A percentile compares a stretch with the other conserved stretches of the same genome.
phyloP scores from a whole-genome alignment of 2,888 invertebrate species.

The Euzophera pinguis region DNA sequence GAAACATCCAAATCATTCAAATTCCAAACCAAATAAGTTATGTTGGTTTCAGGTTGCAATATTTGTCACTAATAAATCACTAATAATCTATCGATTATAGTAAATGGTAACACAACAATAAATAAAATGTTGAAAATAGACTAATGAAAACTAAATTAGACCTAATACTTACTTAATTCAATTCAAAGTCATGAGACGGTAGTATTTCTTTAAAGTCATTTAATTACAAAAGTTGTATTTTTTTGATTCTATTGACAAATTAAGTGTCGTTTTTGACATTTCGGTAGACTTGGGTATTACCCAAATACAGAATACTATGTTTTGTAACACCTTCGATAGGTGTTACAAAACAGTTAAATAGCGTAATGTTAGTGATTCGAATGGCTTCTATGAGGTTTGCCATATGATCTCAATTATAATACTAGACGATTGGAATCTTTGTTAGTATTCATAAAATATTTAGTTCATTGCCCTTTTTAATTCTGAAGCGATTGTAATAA shows the following conservation, averaged over 20 bases:
- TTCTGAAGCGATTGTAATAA: neutral
- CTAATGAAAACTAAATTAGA: too few species aligned
- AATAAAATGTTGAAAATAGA: too few species aligned
- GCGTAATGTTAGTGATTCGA: neutral
- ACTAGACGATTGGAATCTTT: neutral
- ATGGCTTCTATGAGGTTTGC: neutral
- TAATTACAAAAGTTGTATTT: too few species aligned
- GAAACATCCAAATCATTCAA: too few species aligned
- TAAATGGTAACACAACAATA: too few species aligned
- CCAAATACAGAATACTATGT: neutral
- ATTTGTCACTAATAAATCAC: too few species aligned
- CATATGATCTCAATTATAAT: neutral
- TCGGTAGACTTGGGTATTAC: slow-evolving; percentile 1
- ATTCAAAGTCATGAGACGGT: too few species aligned
- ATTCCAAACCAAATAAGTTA: too few species aligned
- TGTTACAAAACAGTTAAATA: slow-evolving; percentile 2
- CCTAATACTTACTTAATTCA: too few species aligned
- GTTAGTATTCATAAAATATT: neutral
- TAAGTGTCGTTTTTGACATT: slow-evolving; percentile 4
- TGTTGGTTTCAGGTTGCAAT: too few species aligned
- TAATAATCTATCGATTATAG: too few species aligned
- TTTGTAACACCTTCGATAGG: slow-evolving; percentile 2
- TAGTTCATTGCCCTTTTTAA: neutral
- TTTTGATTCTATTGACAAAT: slow-evolving; percentile 2
- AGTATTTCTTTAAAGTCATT: too few species aligned